Evolutionary conservation across 1,140 invertebrate species (phyloP), one percentile per base, ranked within the genome.

Genomic region (Euglossa dilemma): DNA sequence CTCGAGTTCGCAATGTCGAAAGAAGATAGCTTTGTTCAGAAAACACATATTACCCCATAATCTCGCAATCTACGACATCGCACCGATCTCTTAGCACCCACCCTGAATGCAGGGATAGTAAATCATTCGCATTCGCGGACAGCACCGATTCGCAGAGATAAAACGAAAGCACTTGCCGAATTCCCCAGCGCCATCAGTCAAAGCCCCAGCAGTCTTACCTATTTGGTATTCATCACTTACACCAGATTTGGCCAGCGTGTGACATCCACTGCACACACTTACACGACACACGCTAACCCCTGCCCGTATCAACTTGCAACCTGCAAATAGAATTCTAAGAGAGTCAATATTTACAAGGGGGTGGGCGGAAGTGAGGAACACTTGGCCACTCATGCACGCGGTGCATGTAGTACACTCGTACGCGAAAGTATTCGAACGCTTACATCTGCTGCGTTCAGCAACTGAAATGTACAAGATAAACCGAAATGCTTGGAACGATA

Each of bases 271-370:
- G 50, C 36, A 36, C 36, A 28, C 36, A 23, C 64, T 6, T 23
- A 7, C 36, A 18, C 61, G 28, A 14, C 45, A 23, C 45, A 54
- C 43, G 18, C n/a, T 36, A 36, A 36, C 43, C 28, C 12, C 43
- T 8, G 36, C 54, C 25, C 43, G 45, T 50, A 28, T 43, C 52
- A 57, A 28, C 18, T 67, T 14, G 18, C 59, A 67, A 50, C n/a
- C 52, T 45, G 64, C 7, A 59, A 80, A 72, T 52, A 59, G 28
- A 20, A 63, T 59, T 72, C 56, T 61, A 80, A 57, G 45, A 59
- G 45, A 80, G 56, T 80, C 47, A 72, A 72, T 80, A 72, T 80
- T 80, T 72, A 52, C 25, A 56, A 54, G 50, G 36, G 36, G 28
- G 50, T 7, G 28, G 20, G 18, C 20, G 66, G n/a, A 79, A 66